Evolutionary conservation across 1,140 invertebrate genomes (phyloP).

Genomic region (Oncopodura yosiiana): DNA sequence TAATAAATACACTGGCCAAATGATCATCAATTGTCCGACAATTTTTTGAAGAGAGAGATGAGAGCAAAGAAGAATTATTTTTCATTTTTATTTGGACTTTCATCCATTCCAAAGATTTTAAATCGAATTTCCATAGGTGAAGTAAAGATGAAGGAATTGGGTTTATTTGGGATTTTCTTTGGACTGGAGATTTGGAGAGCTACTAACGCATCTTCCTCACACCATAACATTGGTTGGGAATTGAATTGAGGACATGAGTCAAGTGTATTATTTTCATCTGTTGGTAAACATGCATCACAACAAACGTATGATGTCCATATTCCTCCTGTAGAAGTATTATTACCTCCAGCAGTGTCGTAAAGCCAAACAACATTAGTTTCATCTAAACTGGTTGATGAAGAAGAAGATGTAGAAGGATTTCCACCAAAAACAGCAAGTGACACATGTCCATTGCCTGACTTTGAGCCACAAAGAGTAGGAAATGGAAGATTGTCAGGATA

Average conservation of each 20-base stretch:
- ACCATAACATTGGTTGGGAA: constrained; percentile 26
- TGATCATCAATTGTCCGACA: constrained; percentile 24
- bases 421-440: constrained; percentile 24
- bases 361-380: constrained; percentile 30
- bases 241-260: constrained; percentile 33
- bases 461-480: constrained; percentile 24
- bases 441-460: constrained; percentile 17
- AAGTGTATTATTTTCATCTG: constrained; percentile 22
- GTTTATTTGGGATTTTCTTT: too few species aligned
- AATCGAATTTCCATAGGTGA: constrained; percentile 33
- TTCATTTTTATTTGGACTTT: constrained; percentile 22
- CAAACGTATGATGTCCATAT: constrained; percentile 34
- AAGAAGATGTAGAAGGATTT: too few species aligned
- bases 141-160: background rate
- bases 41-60: too few species aligned
- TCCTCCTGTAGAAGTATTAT: constrained; percentile 2
- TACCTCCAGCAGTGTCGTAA: constrained; percentile 18
- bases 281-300: constrained; percentile 33
- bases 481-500: constrained; percentile 24
- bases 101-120: constrained; percentile 28
- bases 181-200: constrained; percentile 20
- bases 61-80: background rate
- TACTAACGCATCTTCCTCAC: constrained; percentile 20
- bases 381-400: too few species aligned
- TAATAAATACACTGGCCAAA: constrained; percentile 19